Conservation (phyloP, 1,140 invertebrate species). For the Bradysia coprophila region DNA sequence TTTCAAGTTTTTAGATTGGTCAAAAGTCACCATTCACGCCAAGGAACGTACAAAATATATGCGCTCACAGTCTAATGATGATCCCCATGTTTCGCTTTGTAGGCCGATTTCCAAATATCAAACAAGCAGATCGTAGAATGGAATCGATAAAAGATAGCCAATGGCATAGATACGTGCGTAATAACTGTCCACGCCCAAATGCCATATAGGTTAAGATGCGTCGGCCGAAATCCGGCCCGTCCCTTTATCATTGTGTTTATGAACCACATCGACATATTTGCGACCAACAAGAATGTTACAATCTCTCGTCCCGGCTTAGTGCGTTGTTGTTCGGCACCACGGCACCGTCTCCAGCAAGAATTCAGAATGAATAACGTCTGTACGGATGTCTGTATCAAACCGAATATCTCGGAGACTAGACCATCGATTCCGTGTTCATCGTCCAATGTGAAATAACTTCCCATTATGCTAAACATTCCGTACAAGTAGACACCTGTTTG, state of each 20-base stretch:
- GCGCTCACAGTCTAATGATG: background rate
- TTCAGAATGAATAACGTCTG: constrained; percentile 75
- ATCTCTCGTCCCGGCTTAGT: constrained; percentile 65
- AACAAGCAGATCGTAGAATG: constrained; percentile 90
- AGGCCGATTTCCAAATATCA: constrained; percentile 90
- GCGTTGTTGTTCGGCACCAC: constrained; percentile 33
- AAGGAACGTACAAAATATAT: too few relatives aligned
- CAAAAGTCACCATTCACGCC: background rate
- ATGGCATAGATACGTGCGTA: constrained; percentile 64
- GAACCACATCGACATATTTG: constrained; percentile 75
- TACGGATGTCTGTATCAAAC: constrained; percentile 45
- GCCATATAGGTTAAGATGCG: constrained; percentile 61
- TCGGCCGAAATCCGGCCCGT: constrained; percentile 57
- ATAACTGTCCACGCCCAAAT: constrained; percentile 77
- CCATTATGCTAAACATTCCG: constrained; percentile 70
- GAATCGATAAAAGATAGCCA: constrained; percentile 76
- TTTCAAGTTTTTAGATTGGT: too few relatives aligned
- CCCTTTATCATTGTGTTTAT: constrained; percentile 71
- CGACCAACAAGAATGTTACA: constrained; percentile 65
- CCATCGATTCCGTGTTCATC: constrained; percentile 30
- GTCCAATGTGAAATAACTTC: constrained; percentile 49
- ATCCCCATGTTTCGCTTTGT: constrained; percentile 35
- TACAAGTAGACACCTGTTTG: constrained; percentile 79
- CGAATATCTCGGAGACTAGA: constrained; percentile 36
- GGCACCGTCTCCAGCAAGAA: constrained; percentile 50